These are phyloP conservation scores for Myotis daubentonii DNA, from an alignment of 2,797 vertebrate genomes.

Conservation along the genomic window DNA sequence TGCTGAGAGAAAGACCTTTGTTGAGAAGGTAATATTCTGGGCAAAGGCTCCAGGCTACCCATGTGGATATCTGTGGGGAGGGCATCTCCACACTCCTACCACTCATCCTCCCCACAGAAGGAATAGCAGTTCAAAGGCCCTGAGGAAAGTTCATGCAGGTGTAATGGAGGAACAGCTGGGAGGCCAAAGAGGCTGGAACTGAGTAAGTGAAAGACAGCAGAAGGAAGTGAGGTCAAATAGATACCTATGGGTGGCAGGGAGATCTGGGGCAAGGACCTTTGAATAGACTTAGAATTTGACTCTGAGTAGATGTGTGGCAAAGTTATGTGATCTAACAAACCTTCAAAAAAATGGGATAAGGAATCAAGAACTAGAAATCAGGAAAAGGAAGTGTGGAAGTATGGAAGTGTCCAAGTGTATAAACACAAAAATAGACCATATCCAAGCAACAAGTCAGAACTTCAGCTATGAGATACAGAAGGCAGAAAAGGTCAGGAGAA, in stretches of 20 bases:
- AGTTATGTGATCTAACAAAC: background rate
- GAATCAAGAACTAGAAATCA: background rate
- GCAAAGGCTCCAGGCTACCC: background rate
- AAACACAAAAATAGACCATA: background rate
- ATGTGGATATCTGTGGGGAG: background rate
- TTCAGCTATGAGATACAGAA: background rate
- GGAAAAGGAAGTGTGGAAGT: background rate
- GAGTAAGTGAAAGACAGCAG: background rate
- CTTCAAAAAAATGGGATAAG: background rate
- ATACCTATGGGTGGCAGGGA: background rate
- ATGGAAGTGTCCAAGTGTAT: background rate
- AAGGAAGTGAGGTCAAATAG: background rate
- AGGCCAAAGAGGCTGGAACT: background rate
- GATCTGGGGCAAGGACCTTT: background rate
- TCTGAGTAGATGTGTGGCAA: background rate
- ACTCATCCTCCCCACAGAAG: background rate
- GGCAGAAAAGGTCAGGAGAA: background rate
- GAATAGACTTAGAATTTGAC: background rate
- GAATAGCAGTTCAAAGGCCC: background rate
- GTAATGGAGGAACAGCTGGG: background rate
- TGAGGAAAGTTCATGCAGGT: background rate
- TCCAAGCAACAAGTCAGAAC: background rate
- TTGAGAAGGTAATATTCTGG: background rate
- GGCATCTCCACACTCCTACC: too few species aligned
- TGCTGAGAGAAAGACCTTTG: background rate